A percentile compares a stretch with the other conserved stretches of the same genome.
phyloP scores from a whole-genome alignment of 2,113 vertebrate species.

The Tychaedon coryphoeus region DNA sequence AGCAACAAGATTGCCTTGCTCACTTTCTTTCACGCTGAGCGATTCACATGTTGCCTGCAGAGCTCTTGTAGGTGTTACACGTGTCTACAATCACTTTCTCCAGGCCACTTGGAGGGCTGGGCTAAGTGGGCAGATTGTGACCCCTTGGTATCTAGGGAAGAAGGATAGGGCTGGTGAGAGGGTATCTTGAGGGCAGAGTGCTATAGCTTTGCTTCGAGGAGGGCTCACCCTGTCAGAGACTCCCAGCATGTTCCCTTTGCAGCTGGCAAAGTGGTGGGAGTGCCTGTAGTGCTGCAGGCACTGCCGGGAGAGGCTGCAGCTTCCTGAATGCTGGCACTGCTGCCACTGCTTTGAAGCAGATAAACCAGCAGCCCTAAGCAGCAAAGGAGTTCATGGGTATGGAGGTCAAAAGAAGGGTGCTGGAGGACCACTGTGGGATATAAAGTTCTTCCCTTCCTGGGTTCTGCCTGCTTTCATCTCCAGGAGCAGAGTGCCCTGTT shows the following conservation, averaged over 20 bases:
- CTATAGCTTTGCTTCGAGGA: not conserved
- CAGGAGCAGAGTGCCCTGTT: not conserved
- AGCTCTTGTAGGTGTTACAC: not conserved
- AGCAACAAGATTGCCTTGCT: not conserved
- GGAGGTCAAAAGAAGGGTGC: not conserved
- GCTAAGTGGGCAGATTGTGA: not conserved
- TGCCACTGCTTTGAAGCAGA: not conserved
- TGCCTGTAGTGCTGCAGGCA: not conserved
- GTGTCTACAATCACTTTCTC: not conserved
- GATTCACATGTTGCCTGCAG: not conserved
- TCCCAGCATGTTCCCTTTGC: not conserved
- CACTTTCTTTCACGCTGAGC: accelerated
- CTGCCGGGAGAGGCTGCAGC: not conserved
- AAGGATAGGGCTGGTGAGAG: not conserved
- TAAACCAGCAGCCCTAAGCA: not conserved
- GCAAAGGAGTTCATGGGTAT: not conserved
- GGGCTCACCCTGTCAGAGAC: accelerated
- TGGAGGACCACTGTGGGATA: not conserved
- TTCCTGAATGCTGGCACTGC: not conserved
- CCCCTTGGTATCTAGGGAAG: not conserved
- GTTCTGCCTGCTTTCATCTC: constrained; percentile 2
- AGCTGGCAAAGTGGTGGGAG: not conserved
- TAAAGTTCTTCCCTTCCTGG: not conserved
- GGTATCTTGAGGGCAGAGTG: not conserved
- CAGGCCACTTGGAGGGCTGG: not conserved